Conservation (phyloP, 1,140 invertebrate species). For the Hyles euphorbiae region DNA sequence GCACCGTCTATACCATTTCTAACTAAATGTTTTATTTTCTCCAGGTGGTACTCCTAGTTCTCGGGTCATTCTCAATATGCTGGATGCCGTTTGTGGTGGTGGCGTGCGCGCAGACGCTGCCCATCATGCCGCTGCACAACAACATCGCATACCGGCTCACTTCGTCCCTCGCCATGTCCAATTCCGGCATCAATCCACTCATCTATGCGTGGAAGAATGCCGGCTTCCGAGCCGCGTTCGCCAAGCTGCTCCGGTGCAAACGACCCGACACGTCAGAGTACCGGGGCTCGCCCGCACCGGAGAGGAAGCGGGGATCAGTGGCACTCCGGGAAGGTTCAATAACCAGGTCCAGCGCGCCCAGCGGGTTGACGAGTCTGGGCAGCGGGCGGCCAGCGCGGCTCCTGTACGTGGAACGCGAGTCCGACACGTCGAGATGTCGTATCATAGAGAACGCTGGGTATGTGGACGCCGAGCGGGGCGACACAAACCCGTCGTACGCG, state of each 20-base stretch:
- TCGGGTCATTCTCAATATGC: slow-evolving; percentile 84
- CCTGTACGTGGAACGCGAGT: slow-evolving; percentile 55
- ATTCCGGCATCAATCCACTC: slow-evolving; percentile 85
- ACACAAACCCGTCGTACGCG: slow-evolving; percentile 63
- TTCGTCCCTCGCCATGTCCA: slow-evolving; percentile 83
- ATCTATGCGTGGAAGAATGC: slow-evolving; percentile 90
- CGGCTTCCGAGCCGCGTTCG: slow-evolving; percentile 82
- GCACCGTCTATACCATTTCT: too few relatives aligned
- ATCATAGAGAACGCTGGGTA: slow-evolving; percentile 74
- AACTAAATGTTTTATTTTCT: slow-evolving; percentile 30
- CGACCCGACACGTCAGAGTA: slow-evolving; percentile 74
- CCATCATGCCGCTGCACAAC: slow-evolving; percentile 65
- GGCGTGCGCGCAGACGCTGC: slow-evolving; percentile 77
- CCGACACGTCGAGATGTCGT: slow-evolving; percentile 56
- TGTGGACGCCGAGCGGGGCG: slow-evolving; percentile 56
- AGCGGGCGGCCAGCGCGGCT: slow-evolving; percentile 55
- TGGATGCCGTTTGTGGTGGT: slow-evolving; percentile 86
- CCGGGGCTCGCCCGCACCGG: slow-evolving; percentile 57
- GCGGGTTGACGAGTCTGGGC: slow-evolving; percentile 37
- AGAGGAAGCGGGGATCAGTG: slow-evolving; percentile 58
- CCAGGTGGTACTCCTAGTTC: slow-evolving; percentile 83
- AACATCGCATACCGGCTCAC: slow-evolving; percentile 80
- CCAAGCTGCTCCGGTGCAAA: slow-evolving; percentile 78
- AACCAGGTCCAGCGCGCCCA: slow-evolving; percentile 48
- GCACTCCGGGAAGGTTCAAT: slow-evolving; percentile 65